Evolutionary conservation across 2,113 vertebrate genomes (phyloP).

Genomic region (Lophochroa leadbeateri): DNA sequence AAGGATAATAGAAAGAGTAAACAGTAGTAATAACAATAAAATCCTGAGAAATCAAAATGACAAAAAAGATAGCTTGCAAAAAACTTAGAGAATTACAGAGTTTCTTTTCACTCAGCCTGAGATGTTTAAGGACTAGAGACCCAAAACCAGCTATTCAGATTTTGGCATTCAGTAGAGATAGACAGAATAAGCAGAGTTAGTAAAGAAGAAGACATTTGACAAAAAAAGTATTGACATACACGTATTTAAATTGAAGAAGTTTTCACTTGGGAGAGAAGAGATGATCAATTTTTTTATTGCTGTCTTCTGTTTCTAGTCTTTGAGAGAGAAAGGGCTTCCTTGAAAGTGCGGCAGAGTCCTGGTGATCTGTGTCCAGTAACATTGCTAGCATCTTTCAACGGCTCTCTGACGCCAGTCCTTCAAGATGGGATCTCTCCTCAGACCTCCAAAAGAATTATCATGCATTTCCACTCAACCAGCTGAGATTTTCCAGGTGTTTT

Average conservation of each 20-base stretch:
- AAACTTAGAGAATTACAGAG: not conserved
- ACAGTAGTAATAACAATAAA: not conserved
- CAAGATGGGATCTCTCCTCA: not conserved
- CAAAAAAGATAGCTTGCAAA: not conserved
- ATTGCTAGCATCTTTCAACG: not conserved
- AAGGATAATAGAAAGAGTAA: not conserved
- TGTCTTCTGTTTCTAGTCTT: not conserved
- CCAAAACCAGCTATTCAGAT: not conserved
- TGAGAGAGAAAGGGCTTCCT: not conserved
- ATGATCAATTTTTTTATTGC: not conserved
- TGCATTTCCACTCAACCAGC: not conserved
- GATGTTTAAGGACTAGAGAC: not conserved
- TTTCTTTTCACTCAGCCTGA: not conserved
- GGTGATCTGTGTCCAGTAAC: accelerated
- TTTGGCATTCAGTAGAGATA: not conserved
- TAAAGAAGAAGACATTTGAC: not conserved
- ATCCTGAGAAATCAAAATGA: not conserved
- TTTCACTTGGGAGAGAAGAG: not conserved
- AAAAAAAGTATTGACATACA: not conserved
- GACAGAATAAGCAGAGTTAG: not conserved
- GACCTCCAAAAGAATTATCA: not conserved
- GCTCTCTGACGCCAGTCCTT: not conserved
- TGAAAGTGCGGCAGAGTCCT: not conserved
- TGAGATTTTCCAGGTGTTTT: not conserved
- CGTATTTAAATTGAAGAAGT: not conserved